These are phyloP conservation scores for Nyctibius grandis DNA, from an alignment of 2,797 vertebrate species.

Conservation along the genomic window DNA sequence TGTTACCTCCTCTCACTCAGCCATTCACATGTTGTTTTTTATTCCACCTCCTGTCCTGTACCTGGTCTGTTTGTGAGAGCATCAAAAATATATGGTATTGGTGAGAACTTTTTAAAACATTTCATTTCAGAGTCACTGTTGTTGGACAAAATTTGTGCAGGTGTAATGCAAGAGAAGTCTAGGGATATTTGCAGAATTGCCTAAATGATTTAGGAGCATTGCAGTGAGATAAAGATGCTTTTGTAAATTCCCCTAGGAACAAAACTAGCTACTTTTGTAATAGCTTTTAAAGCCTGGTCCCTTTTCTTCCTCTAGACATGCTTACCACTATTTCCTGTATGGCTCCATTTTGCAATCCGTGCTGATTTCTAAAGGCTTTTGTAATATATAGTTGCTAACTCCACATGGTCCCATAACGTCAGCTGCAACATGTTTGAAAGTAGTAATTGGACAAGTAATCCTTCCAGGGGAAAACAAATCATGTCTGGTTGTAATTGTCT, in stretches of 20 bases:
- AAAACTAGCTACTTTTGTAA: not conserved
- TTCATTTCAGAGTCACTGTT: not conserved
- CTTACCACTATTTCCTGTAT: not conserved
- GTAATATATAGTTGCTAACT: not conserved
- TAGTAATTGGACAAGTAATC: not conserved
- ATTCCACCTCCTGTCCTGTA: not conserved
- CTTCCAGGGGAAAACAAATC: constrained; percentile 26
- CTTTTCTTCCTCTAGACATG: not conserved
- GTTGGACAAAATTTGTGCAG: not conserved
- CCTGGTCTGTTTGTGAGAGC: not conserved
- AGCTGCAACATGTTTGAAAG: constrained; percentile 43
- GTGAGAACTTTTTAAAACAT: not conserved
- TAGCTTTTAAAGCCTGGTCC: not conserved
- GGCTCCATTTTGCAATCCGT: constrained; percentile 19
- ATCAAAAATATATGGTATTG: not conserved
- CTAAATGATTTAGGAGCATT: not conserved
- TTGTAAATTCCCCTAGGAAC: not conserved
- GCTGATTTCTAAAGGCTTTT: not conserved
- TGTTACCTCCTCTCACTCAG: not conserved
- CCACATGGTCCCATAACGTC: constrained; percentile 9
- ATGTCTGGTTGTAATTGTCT: not conserved
- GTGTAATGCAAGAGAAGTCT: not conserved
- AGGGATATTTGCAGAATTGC: not conserved
- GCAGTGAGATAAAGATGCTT: not conserved
- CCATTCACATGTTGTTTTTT: not conserved